Conservation (phyloP, 2,888 invertebrate genomes). For the Alsophila aescularia region DNA sequence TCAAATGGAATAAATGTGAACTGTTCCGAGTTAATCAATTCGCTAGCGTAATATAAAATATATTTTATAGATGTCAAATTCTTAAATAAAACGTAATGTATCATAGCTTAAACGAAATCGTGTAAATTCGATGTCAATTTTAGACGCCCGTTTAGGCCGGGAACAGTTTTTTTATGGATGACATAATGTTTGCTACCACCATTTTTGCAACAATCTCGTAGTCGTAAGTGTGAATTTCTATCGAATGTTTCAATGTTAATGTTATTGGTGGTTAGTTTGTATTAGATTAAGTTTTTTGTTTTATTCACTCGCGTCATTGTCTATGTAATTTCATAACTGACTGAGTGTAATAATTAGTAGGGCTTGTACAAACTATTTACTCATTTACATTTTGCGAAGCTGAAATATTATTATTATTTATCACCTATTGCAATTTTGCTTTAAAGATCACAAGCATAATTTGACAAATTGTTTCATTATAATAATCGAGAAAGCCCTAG, state of each 20-base stretch:
- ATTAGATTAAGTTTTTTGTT: conserved; percentile 52
- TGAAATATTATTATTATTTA: too few species aligned
- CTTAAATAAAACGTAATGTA: conserved; percentile 72
- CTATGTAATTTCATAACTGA: conserved; percentile 10
- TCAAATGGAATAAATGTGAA: conserved; percentile 22
- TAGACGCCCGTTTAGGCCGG: conserved; percentile 69
- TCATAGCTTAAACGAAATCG: conserved; percentile 76
- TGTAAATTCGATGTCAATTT: conserved; percentile 83
- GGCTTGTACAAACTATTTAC: neutral
- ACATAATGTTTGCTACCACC: conserved; percentile 73
- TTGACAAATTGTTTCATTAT: neutral
- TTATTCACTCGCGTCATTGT: conserved; percentile 32
- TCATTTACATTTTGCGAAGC: too few species aligned
- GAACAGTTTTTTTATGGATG: conserved; percentile 67
- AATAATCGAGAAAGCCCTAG: neutral
- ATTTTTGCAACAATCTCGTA: conserved; percentile 71
- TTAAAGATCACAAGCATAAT: neutral
- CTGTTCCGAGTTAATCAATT: conserved; percentile 29
- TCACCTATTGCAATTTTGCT: neutral
- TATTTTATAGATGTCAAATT: conserved; percentile 81
- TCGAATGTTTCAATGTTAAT: conserved; percentile 67
- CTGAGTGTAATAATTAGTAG: conserved; percentile 2
- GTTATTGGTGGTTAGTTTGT: conserved; percentile 56
- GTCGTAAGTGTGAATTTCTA: conserved; percentile 65
- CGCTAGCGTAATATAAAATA: conserved; percentile 54